These are phyloP conservation scores for Drosophila quinaria DNA, from an alignment of 2,888 invertebrate genomes.

Conservation along the genomic window DNA sequence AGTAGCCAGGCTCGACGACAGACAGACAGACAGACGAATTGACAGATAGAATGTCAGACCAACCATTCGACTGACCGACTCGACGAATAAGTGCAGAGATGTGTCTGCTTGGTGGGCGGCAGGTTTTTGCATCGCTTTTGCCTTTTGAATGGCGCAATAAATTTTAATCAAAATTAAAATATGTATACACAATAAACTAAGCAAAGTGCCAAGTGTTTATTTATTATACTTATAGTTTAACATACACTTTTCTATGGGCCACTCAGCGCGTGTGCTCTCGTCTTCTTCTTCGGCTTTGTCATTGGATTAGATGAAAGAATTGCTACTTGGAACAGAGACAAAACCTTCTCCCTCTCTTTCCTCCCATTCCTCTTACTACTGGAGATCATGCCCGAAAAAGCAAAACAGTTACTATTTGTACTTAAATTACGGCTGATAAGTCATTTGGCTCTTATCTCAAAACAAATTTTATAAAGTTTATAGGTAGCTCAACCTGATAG, in stretches of 20 bases:
- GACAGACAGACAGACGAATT: neutral
- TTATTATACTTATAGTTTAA: slow-evolving; percentile 35
- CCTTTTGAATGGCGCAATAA: slow-evolving; percentile 76
- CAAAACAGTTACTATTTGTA: slow-evolving; percentile 8
- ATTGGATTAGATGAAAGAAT: slow-evolving; percentile 21
- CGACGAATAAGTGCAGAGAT: slow-evolving; percentile 3
- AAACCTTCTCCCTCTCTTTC: neutral
- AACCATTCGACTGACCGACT: slow-evolving; percentile 8
- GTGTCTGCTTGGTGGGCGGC: slow-evolving; percentile 48
- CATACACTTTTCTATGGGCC: slow-evolving; percentile 25
- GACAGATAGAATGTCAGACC: slow-evolving; percentile 14
- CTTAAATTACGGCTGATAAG: slow-evolving; percentile 23
- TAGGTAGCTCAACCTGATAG: slow-evolving; percentile 42
- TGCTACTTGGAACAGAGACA: slow-evolving; percentile 7
- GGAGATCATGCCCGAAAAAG: slow-evolving; percentile 1
- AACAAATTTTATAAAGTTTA: slow-evolving; percentile 38
- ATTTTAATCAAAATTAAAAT: slow-evolving; percentile 82
- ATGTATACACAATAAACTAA: slow-evolving; percentile 67
- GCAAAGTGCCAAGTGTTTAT: slow-evolving; percentile 57
- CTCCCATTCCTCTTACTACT: neutral
- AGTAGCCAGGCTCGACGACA: slow-evolving; percentile 27
- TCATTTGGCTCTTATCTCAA: slow-evolving; percentile 37
- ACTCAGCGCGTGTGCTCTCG: slow-evolving; percentile 66
- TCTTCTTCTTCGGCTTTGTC: slow-evolving; percentile 42
- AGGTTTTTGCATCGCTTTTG: slow-evolving; percentile 48